These are phyloP conservation scores for human (Homo sapiens) DNA, from an alignment of 2,113 vertebrate species.

Conservation along the genomic window GRCh38 chr6:132934001-132934500, in stretches of 20 bases:
- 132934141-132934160: neutral
- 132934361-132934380: neutral
- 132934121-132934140: neutral
- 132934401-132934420: neutral
- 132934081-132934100: neutral
- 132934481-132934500: neutral
- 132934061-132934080: neutral
- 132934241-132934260: neutral
- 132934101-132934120: neutral
- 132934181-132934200: neutral
- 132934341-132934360: neutral
- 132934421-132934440: neutral
- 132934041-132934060: neutral
- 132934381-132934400: neutral
- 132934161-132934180: neutral
- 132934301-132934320: neutral
- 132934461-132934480: neutral
- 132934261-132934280: neutral
- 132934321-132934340: neutral
- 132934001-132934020: conserved; percentile 21
- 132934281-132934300: neutral
- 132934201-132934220: neutral
- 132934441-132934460: neutral
- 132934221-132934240: neutral
- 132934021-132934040: conserved; percentile 46